Base-by-base conservation (phyloP, 1,140 invertebrate species). In the Bombus confusus region DNA sequence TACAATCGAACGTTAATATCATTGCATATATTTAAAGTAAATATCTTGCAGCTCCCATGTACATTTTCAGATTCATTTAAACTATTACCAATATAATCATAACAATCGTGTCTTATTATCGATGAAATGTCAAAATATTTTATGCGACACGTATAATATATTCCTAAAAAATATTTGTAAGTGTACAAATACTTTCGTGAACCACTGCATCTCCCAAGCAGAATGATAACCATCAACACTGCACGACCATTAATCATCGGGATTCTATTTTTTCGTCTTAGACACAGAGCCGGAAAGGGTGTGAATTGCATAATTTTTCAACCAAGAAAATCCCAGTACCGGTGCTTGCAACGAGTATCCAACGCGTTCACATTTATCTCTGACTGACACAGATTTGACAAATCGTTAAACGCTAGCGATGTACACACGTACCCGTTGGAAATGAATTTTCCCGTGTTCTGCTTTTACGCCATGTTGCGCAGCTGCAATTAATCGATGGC, bases 251-350 rank as follows among this genome's bases (percentile, higher is more conserved):
- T 89, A 90, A 89, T 89, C 88, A 90, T 85, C 47, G 6, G 37
- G 64, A 52, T 59, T 52, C 78, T 68, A 57, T 82, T 71, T 81
- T 88, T 80, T 43, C 37, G 3, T 52, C 77, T 66, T 18, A 47
- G 69, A 85, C 43, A 15, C 64, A n/a, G 22, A 15, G 5, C 57
- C 47, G 52, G 68, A 39, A 74, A 57, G 39, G 83, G 52, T 28
- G 87, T 62, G 85, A 89, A 89, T 82, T 84, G 81, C 74, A 90
- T 89, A 85, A 89, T 89, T 90, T 80, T 83, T 87, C 80, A 87
- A 77, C 18, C 71, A 68, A 64, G 81, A 62, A 84, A 88, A 88
- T 75, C 66, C 64, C 34, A 39, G 59, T 31, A 31, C 52, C n/a
- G 34, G 37, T 15, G 39, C 52, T 41, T 31, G 15, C 41, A 57